phyloP scores from a whole-genome alignment of 2,113 vertebrate genomes.

The Apteryx owenii region DNA sequence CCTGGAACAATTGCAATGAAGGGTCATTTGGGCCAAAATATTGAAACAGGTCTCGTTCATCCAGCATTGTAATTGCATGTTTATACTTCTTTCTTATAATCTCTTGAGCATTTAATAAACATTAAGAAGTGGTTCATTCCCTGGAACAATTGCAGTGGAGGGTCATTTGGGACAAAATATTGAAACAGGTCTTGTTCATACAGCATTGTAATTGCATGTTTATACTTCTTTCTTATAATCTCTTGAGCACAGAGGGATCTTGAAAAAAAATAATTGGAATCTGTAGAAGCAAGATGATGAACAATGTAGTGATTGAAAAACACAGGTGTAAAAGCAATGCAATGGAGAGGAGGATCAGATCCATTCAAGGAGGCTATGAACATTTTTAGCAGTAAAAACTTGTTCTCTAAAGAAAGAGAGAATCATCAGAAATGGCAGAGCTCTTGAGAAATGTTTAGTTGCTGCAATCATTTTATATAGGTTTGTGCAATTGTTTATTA shows the following conservation, averaged over 20 bases:
- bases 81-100: background rate
- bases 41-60: background rate
- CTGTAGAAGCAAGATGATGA: background rate
- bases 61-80: slow-evolving; percentile 6
- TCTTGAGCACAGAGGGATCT: background rate
- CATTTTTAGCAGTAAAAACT: background rate
- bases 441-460: background rate
- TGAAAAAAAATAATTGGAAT: slow-evolving; percentile 23
- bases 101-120: slow-evolving; percentile 7
- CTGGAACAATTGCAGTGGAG: background rate
- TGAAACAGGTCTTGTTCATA: background rate
- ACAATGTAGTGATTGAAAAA: background rate
- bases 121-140: background rate
- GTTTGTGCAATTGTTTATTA: background rate
- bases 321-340: background rate
- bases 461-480: background rate
- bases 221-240: background rate
- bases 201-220: slow-evolving; percentile 13
- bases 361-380: background rate
- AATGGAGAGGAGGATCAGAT: background rate
- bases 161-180: slow-evolving; percentile 9
- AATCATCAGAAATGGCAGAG: background rate
- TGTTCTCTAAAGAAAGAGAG: background rate
- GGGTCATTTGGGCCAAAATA: slow-evolving; percentile 12
- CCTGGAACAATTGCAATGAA: background rate